Conservation (phyloP, 2,113 vertebrate genomes). For the Amblyornis subalaris region DNA sequence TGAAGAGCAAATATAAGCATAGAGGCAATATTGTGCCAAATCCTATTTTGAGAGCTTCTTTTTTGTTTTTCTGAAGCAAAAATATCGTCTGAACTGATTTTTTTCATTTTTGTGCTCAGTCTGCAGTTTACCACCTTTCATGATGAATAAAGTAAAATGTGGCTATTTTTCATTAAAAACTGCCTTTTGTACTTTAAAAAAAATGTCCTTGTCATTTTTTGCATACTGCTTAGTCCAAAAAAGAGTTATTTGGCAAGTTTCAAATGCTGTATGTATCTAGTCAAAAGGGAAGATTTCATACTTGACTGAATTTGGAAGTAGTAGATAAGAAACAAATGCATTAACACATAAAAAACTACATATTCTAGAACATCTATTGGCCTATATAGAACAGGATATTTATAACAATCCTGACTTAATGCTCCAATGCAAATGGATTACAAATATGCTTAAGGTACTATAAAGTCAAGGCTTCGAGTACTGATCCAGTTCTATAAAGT, state of each 20-base stretch:
- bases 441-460: background rate
- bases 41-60: conserved; percentile 15
- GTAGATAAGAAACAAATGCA: background rate
- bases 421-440: background rate
- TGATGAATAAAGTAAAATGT: conserved; percentile 11
- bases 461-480: background rate
- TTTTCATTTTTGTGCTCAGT: conserved; percentile 24
- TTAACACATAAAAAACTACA: background rate
- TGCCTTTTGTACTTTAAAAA: background rate
- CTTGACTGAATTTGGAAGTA: conserved; percentile 14
- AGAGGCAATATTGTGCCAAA: conserved; percentile 13
- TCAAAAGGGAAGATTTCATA: background rate
- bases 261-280: background rate
- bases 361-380: background rate
- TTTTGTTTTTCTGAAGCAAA: conserved; percentile 29
- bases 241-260: background rate
- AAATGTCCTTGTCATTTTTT: conserved; percentile 18
- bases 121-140: conserved; percentile 8
- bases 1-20: conserved; percentile 21
- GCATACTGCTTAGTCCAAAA: background rate
- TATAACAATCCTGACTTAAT: background rate
- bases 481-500: background rate
- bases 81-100: background rate
- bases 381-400: background rate
- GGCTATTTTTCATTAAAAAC: background rate